Conservation (phyloP, 2,113 vertebrate genomes). For the Eonycteris spelaea region DNA sequence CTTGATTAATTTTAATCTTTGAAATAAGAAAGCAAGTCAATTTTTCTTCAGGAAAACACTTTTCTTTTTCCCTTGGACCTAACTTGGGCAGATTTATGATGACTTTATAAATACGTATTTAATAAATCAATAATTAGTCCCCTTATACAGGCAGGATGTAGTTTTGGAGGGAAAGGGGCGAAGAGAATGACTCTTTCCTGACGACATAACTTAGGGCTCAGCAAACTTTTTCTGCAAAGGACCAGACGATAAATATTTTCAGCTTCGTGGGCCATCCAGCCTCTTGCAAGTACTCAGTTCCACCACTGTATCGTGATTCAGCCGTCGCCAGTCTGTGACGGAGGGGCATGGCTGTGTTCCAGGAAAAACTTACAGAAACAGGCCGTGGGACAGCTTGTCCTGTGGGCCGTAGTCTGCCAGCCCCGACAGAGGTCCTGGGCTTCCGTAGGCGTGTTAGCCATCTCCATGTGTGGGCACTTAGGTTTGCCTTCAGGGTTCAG, state of each 20-base stretch:
- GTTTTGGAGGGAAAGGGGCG: background rate
- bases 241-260: background rate
- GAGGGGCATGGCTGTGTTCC: background rate
- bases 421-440: background rate
- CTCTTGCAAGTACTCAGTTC: background rate
- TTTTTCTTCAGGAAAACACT: background rate
- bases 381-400: fast-evolving
- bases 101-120: background rate
- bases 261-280: background rate
- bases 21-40: background rate
- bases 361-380: background rate
- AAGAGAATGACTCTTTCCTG: background rate
- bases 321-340: background rate
- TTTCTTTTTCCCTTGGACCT: background rate
- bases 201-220: background rate
- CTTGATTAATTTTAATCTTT: background rate
- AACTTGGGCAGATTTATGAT: background rate
- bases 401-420: background rate
- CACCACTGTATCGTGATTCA: background rate
- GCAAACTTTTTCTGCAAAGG: background rate
- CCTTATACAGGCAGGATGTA: too few species aligned
- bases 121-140: background rate
- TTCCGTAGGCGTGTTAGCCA: fast-evolving
- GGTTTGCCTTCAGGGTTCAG: background rate
- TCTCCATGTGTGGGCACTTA: fast-evolving